Evolutionary conservation across 1,140 invertebrate species (phyloP), one percentile per base, ranked within the genome.

Genomic region (Spodoptera frugiperda): DNA sequence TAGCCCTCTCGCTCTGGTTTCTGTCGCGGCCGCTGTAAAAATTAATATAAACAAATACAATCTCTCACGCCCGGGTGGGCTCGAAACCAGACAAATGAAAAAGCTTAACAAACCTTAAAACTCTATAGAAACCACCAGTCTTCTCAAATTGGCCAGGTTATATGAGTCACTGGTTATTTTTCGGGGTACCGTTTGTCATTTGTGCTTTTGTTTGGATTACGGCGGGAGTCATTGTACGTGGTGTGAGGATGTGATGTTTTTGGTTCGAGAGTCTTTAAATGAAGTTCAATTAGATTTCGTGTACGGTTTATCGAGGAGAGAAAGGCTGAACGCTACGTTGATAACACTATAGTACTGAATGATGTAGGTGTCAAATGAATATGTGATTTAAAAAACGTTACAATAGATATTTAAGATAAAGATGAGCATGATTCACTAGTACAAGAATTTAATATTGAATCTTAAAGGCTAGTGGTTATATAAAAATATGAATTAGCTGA

Each of bases 1-100:
- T 91, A 93, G 84, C 77, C 68, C 87, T 87, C 89, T 90, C 86
- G 89, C 81, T 93, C 91, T 93, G 91, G 89, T 91, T 91, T 90
- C 77, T 93, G 89, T 91, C 91, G 91, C 80, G 91, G 91, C 84
- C 78, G 89, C 88, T 89, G 89, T 93, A 93, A 93, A 93, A 91
- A 91, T 89, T 92, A 85, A 91, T 67, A 86, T 93, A 93, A 93
- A 93, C 90, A 93, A 91, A 87, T 85, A 89, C 76, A 55, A 78
- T 81, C 78, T 89, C 87, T 87, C 89, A 91, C 88, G 87, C 85
- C 79, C 86, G 91, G 90, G 91, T 91, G 91, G 91, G 76, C 90
- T 87, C 76, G 75, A 71, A 87, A 57, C 79, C 85, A 74, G 65
- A 78, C 71, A 44, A 61, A 74, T 89, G 83, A 17, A 76, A 70